Evolutionary conservation across 2,888 invertebrate genomes (phyloP).

Genomic region (Agonopterix subpropinquella): DNA sequence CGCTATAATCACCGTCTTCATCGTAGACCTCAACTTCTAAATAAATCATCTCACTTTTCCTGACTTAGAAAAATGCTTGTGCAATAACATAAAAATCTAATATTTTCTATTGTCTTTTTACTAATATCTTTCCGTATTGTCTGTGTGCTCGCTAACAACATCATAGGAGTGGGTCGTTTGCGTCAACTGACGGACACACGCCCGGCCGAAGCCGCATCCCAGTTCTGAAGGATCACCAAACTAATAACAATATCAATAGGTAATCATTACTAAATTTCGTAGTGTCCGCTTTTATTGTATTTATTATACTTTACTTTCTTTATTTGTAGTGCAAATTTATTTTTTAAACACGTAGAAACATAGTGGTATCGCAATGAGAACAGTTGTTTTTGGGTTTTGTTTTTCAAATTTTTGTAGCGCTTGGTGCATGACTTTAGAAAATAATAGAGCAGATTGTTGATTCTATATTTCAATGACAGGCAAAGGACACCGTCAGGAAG

Average conservation of each 20-base stretch:
- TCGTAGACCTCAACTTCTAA: background rate
- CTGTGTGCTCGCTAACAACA: constrained; percentile 65
- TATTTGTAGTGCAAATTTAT: background rate
- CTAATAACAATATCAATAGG: constrained; percentile 69
- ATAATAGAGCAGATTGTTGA: constrained; percentile 13
- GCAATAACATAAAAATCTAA: constrained; percentile 30
- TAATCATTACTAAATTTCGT: constrained; percentile 32
- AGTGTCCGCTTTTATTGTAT: constrained; percentile 13
- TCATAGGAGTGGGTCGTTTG: constrained; percentile 71
- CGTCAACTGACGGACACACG: constrained; percentile 67
- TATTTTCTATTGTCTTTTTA: constrained; percentile 39
- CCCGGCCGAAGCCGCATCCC: constrained; percentile 70
- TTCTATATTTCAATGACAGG: constrained; percentile 49
- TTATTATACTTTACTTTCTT: background rate
- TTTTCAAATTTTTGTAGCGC: constrained; percentile 10
- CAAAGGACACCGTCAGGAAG: constrained; percentile 86
- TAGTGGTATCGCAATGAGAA: too few species aligned
- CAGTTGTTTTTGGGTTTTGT: background rate
- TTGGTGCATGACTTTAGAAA: constrained; percentile 14
- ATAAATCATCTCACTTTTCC: constrained; percentile 4
- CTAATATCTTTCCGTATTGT: constrained; percentile 56
- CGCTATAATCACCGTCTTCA: constrained; percentile 8
- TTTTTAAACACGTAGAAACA: background rate
- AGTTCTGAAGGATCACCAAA: constrained; percentile 67
- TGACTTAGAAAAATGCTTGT: constrained; percentile 24